phyloP scores from a whole-genome alignment of 2,113 vertebrate genomes.

The Brienomyrus longianalis region DNA sequence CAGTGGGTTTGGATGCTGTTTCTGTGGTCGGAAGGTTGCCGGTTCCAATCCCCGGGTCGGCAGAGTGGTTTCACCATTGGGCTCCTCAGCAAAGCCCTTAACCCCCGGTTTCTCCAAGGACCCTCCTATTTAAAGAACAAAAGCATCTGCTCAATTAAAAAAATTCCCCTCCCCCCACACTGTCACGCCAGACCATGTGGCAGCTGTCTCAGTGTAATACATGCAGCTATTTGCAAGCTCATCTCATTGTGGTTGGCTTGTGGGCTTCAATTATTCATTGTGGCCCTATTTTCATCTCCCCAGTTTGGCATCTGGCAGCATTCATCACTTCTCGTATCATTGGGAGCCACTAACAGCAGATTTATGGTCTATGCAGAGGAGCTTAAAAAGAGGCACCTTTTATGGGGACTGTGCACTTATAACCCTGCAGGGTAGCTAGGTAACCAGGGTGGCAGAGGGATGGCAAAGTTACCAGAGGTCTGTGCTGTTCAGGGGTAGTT shows the following conservation, averaged over 20 bases:
- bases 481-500: background rate
- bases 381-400: background rate
- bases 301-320: constrained; percentile 54
- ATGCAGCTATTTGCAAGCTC: constrained; percentile 34
- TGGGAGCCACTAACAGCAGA: background rate
- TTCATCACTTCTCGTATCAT: constrained; percentile 29
- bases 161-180: background rate
- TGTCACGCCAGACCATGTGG: constrained; percentile 1
- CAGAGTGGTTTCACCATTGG: background rate
- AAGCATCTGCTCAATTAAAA: background rate
- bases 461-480: background rate
- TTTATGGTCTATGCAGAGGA: background rate
- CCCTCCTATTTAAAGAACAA: background rate
- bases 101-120: background rate
- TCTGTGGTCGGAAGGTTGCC: background rate
- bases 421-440: background rate
- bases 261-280: constrained; percentile 27
- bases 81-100: background rate
- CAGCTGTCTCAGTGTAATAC: background rate
- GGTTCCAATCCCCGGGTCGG: background rate
- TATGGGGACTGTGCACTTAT: background rate
- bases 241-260: constrained; percentile 34
- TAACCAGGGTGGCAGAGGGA: background rate
- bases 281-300: constrained; percentile 46
- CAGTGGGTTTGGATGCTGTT: background rate